These are phyloP conservation scores for Urocolius indicus DNA, from an alignment of 2,113 vertebrate genomes.

Conservation along the genomic window DNA sequence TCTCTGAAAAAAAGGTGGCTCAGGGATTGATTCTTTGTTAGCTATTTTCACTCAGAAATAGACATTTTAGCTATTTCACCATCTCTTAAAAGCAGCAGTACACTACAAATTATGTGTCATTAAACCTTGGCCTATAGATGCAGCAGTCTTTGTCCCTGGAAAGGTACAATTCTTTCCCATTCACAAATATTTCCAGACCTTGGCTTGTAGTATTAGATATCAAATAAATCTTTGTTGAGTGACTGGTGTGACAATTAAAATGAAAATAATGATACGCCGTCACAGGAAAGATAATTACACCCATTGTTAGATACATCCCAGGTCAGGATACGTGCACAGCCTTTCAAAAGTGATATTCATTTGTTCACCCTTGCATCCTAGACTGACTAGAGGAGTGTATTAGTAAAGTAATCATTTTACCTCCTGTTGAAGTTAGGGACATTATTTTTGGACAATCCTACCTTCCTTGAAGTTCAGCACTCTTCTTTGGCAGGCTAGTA, in stretches of 20 bases:
- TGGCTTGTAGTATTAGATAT: constrained; percentile 18
- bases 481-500: constrained; percentile 34
- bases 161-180: constrained; percentile 4
- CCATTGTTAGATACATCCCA: constrained; percentile 63
- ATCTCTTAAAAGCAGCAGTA: background rate
- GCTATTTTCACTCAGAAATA: background rate
- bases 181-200: background rate
- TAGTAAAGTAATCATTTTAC: constrained; percentile 2
- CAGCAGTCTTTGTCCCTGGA: background rate
- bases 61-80: background rate
- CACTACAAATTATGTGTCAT: background rate
- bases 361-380: background rate
- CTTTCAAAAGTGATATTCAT: constrained; percentile 44
- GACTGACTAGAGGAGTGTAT: constrained; percentile 42
- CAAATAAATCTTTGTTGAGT: constrained; percentile 56
- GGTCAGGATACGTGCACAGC: constrained; percentile 33
- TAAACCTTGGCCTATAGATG: background rate
- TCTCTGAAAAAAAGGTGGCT: background rate
- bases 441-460: constrained; percentile 24
- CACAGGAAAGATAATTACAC: constrained; percentile 66
- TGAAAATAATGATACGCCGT: constrained; percentile 67
- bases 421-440: background rate
- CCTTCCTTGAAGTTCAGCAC: constrained; percentile 18
- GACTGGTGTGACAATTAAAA: constrained; percentile 71
- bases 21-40: background rate